Conservation (phyloP, 1,140 invertebrate genomes). For the Leptopilina boulardi region DNA sequence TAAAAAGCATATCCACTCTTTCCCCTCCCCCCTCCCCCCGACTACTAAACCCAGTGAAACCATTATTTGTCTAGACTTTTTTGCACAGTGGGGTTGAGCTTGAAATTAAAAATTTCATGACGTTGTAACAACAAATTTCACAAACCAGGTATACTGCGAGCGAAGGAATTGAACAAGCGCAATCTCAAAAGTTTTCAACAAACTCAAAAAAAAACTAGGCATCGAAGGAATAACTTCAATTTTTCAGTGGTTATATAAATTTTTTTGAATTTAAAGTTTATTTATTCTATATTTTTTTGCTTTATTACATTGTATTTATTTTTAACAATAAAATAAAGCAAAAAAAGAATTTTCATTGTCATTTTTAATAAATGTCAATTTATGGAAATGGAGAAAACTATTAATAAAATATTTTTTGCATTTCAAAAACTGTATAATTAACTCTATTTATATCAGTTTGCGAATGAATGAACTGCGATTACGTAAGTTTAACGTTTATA, state of each 20-base stretch:
- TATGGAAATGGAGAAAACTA: neutral
- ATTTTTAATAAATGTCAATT: neutral
- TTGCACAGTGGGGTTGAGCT: constrained; percentile 7
- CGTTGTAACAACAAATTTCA: constrained; percentile 9
- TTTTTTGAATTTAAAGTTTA: neutral
- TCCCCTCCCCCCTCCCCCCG: no score
- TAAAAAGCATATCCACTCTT: constrained; percentile 8
- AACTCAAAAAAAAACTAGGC: neutral
- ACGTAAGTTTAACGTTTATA: neutral
- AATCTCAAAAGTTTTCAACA: constrained; percentile 8
- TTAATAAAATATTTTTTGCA: neutral
- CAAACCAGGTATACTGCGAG: neutral
- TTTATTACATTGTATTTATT: no score
- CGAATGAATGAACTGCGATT: neutral
- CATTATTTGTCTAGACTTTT: constrained; percentile 17
- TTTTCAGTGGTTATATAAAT: neutral
- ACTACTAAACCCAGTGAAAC: constrained; percentile 1
- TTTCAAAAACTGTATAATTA: neutral
- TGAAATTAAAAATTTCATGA: constrained; percentile 18
- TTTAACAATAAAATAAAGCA: no score
- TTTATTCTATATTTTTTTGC: no score
- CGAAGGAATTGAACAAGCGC: neutral
- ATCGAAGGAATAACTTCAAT: constrained; percentile 1
- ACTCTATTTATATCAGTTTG: neutral
- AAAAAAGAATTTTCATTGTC: no score